Percentiles rank a stretch among this genome's conserved stretches.
phyloP scores from a whole-genome alignment of 2,797 vertebrate genomes.

The Pterois miles region DNA sequence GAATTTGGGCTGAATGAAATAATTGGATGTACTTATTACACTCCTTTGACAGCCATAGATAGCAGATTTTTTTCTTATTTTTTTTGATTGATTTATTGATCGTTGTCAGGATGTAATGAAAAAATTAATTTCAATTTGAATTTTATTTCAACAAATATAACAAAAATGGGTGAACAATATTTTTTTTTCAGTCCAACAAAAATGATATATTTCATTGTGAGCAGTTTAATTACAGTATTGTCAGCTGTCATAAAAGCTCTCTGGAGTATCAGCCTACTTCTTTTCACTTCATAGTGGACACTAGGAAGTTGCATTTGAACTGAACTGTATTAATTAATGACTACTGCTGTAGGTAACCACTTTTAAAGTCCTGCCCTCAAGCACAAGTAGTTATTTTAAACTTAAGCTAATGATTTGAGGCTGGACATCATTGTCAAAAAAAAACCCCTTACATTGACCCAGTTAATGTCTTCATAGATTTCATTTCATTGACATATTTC shows the following conservation, averaged over 20 bases:
- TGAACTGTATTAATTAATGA: slow-evolving; percentile 64
- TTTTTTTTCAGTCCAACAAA: not conserved
- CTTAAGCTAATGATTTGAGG: slow-evolving; percentile 30
- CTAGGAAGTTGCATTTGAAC: slow-evolving; percentile 32
- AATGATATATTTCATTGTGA: slow-evolving; percentile 2
- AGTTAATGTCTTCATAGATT: slow-evolving; percentile 33
- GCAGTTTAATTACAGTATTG: slow-evolving; percentile 55
- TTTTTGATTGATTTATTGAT: too few species aligned
- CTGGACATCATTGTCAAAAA: slow-evolving; percentile 43
- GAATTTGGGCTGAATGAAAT: too few species aligned
- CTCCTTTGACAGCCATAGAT: too few species aligned
- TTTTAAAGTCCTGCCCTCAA: slow-evolving; percentile 51
- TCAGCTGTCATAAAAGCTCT: slow-evolving; percentile 21
- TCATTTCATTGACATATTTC: slow-evolving; percentile 35
- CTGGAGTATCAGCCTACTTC: slow-evolving; percentile 56
- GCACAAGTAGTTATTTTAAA: slow-evolving; percentile 69
- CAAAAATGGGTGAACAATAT: not conserved
- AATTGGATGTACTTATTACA: too few species aligned
- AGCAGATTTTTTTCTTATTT: too few species aligned
- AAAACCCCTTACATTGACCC: slow-evolving; percentile 5
- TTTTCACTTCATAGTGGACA: slow-evolving; percentile 47
- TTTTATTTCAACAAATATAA: too few species aligned
- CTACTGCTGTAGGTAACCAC: slow-evolving; percentile 48
- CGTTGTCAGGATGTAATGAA: too few species aligned
- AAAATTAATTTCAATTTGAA: too few species aligned